phyloP scores from a whole-genome alignment of 2,797 vertebrate species.

The Luscinia megarhynchos region DNA sequence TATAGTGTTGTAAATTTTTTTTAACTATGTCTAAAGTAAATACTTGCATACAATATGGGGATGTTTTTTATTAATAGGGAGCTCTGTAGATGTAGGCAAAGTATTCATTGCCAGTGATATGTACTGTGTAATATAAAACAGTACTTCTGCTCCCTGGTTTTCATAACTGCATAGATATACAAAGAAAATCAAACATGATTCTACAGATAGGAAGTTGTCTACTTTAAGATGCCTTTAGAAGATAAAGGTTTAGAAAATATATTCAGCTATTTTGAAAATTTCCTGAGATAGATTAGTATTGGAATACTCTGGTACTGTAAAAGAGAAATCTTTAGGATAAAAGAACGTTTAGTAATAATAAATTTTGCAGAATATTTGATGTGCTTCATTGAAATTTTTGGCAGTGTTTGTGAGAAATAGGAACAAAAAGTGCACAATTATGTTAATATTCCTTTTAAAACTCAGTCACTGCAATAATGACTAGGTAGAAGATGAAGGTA shows the following conservation, averaged over 20 bases:
- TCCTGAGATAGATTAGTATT: conserved; percentile 68
- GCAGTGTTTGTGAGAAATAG: conserved; percentile 53
- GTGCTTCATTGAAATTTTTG: conserved; percentile 55
- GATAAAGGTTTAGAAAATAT: conserved; percentile 68
- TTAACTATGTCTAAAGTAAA: conserved; percentile 44
- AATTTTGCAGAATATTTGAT: conserved; percentile 63
- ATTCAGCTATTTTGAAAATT: conserved; percentile 57
- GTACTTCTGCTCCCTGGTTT: conserved; percentile 65
- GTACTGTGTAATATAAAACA: conserved; percentile 71
- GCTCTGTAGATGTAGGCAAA: conserved; percentile 74
- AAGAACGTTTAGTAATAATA: conserved; percentile 51
- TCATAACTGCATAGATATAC: conserved; percentile 54
- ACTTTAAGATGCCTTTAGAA: conserved; percentile 76
- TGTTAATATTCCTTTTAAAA: conserved; percentile 52
- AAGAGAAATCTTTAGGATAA: conserved; percentile 58
- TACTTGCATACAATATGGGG: conserved; percentile 76
- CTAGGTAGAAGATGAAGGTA: conserved; percentile 53
- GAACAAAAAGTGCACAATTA: conserved; percentile 45
- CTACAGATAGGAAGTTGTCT: conserved; percentile 56
- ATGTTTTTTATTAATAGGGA: conserved; percentile 72
- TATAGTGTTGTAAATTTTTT: conserved; percentile 60
- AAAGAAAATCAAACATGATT: conserved; percentile 67
- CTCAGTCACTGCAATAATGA: conserved; percentile 59
- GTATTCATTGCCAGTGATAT: conserved; percentile 77
- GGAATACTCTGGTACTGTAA: conserved; percentile 57